Percentiles rank a stretch among this genome's conserved stretches.
phyloP scores from a whole-genome alignment of 2,113 vertebrate species.

The Prietella phreatophila region DNA sequence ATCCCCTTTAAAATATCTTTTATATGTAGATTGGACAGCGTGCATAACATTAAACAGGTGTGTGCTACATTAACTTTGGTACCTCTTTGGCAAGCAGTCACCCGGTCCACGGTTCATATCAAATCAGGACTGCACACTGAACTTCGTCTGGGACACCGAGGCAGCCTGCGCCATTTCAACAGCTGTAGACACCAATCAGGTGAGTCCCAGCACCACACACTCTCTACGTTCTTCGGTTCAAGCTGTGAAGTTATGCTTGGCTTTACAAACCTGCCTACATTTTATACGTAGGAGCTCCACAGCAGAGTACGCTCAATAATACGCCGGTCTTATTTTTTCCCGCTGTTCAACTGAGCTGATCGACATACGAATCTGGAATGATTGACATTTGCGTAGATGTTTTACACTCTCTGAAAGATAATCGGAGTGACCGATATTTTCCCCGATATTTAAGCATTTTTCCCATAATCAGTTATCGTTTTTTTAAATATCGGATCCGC shows the following conservation, averaged over 20 bases:
- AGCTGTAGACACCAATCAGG: constrained; percentile 72
- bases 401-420: too few species aligned
- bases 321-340: too few species aligned
- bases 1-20: background rate
- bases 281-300: too few species aligned
- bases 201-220: constrained; percentile 52
- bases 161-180: constrained; percentile 86
- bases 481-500: too few species aligned
- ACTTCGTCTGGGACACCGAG: constrained; percentile 88
- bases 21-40: background rate
- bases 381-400: too few species aligned
- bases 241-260: background rate
- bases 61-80: background rate
- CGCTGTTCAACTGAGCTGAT: too few species aligned
- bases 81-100: constrained; percentile 65
- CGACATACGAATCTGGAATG: too few species aligned
- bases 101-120: constrained; percentile 79
- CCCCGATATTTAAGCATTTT: too few species aligned
- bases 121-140: constrained; percentile 81
- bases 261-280: background rate
- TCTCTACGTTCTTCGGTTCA: background rate
- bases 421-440: too few species aligned
- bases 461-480: too few species aligned
- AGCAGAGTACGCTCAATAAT: too few species aligned
- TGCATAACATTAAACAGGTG: too few species aligned